phyloP scores from a whole-genome alignment of 1,140 invertebrate species.

The Scylla paramamosain region DNA sequence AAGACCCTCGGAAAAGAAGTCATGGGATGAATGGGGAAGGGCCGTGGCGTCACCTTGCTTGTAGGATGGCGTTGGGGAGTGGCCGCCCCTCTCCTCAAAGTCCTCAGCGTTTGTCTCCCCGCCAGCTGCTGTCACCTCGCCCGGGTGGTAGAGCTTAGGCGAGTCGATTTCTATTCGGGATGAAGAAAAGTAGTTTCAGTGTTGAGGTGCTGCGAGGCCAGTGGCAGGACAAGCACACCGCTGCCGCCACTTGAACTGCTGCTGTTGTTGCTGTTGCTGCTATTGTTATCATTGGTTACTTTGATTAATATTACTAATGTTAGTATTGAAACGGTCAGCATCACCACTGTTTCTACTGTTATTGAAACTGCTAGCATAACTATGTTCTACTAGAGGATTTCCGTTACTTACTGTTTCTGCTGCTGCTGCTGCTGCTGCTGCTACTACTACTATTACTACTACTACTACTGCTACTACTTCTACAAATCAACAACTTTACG shows the following conservation, averaged over 20 bases:
- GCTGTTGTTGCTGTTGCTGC: neutral
- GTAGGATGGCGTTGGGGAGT: neutral
- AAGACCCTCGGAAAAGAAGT: neutral
- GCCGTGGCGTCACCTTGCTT: neutral
- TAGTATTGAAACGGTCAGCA: too few relatives aligned
- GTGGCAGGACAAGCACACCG: too few relatives aligned
- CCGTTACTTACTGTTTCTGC: too few relatives aligned
- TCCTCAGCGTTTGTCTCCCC: neutral
- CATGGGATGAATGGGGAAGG: neutral
- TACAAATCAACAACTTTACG: too few relatives aligned
- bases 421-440: too few relatives aligned
- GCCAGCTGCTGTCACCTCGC: neutral
- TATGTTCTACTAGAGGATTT: too few relatives aligned
- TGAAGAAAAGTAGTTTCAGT: neutral
- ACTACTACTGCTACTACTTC: too few relatives aligned
- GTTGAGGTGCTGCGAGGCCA: too few relatives aligned
- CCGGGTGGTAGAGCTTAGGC: conserved; percentile 31
- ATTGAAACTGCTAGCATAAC: neutral
- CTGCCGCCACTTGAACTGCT: neutral
- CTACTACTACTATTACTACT: neutral
- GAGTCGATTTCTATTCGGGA: conserved; percentile 38
- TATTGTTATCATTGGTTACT: neutral
- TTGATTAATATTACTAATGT: neutral
- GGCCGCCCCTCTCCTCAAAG: neutral
- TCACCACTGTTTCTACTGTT: too few relatives aligned